Evolutionary conservation across 2,113 vertebrate species (phyloP).

Genomic region (Gymnarchus niloticus): DNA sequence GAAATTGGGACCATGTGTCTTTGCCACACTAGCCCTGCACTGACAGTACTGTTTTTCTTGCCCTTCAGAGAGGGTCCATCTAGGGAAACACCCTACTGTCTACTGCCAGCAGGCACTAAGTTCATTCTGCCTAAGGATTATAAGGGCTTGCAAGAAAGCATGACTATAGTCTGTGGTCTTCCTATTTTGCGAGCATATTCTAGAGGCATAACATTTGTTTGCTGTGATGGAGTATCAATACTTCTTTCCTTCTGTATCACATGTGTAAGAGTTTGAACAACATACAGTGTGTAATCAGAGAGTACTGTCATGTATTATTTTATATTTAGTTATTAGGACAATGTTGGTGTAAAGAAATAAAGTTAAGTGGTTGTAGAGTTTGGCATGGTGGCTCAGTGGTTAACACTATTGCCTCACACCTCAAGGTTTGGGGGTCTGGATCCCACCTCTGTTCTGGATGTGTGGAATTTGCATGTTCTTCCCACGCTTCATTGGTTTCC

Average conservation of each 20-base stretch:
- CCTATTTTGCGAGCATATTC: background rate
- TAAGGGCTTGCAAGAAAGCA: background rate
- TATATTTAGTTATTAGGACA: background rate
- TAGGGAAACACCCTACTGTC: background rate
- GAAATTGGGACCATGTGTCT: slow-evolving; percentile 68
- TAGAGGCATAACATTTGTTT: background rate
- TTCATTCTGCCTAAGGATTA: background rate
- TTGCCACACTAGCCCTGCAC: slow-evolving; percentile 34
- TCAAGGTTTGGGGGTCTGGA: no score
- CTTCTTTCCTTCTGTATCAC: background rate
- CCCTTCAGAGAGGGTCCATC: background rate
- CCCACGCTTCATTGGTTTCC: no score
- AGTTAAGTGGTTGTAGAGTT: no score
- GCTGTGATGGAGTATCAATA: background rate
- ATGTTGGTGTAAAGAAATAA: background rate
- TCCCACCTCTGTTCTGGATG: no score
- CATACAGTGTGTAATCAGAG: background rate
- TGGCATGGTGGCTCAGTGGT: no score
- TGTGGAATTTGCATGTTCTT: no score
- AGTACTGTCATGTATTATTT: background rate
- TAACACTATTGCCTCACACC: no score
- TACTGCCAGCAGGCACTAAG: background rate
- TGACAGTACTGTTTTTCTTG: slow-evolving; percentile 13
- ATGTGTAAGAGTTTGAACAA: background rate
- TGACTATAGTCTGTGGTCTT: background rate